Base-by-base conservation (phyloP, 2,888 invertebrate genomes). In the Cheilosia urbana region DNA sequence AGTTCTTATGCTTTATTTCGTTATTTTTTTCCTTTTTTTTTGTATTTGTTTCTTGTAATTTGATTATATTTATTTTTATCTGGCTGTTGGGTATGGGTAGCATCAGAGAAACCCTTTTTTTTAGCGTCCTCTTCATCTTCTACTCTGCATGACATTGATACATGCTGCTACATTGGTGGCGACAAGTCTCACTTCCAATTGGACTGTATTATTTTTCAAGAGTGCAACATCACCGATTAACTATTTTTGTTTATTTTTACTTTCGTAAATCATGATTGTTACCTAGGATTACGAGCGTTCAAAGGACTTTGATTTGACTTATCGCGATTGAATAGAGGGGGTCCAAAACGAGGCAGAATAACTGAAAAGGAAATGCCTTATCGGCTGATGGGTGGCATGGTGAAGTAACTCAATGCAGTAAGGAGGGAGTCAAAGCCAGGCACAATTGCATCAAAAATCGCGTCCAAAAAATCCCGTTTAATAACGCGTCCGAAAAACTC, bases 21-120 rank as follows among this genome's bases (percentile, higher is more conserved):
- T 60, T n/a, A 24, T 17, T 45, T 24, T 60, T 40, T 15, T 21
- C 2, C 0, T 9, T 45, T 17, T 40, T 60, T 40, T 13, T 40
- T 3, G 2, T 27, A 27, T 27, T 9, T 30, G n/a, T 45, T 21
- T 42, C 42, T 37, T 60, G 60, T 60, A 42, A 60, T 40, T 58
- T 58, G 58, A 42, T 42, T 60, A 60, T 60, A 60, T 60, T 60
- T 60, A 42, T 42, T 42, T 60, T 60, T 42, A 40, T 58, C n/a
- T 42, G 60, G 24, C 58, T 40, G 57, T 58, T 37, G 19, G 51
- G 51, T 7, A 5, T 51, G 11, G 21, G 49, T 21, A 51, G 21
- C 51, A 21, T 2, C 24, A 51, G 24, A 51, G 51, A 24, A 21
- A 51, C 24, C 19, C 24, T 24, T 45, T 51, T 51, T 24, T 24